Evolutionary conservation across 2,797 vertebrate genomes (phyloP), one percentile per base, ranked within the genome.

Genomic region (Paedocypris micromegethes): DNA sequence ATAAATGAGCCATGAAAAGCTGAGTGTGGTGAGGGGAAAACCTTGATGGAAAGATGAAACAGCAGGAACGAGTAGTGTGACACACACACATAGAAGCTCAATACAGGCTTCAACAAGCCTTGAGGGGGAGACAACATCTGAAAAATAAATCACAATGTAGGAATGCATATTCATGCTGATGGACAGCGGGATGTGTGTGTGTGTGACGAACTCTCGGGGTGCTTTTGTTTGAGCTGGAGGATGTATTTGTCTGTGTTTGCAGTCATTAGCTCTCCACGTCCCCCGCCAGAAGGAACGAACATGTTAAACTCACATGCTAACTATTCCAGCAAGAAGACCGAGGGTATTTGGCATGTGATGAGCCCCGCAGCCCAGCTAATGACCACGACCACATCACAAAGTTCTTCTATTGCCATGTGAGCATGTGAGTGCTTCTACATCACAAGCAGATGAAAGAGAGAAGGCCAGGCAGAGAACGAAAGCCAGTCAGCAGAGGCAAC

Each of bases 331-430:
- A 78, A 75, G 75, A 84, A 71, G 64, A 72, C 55, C 58, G 72
- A 84, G 78, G 75, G 72, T 70, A 76, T 81, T 78, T 80, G 76
- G 68, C 74, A 73, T 75, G 72, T 77, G 59, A 82, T 86, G 81
- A 78, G 81, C 72, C 77, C 72, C 47, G 71, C 64, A 83, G 72
- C 77, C 73, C 74, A 59, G 76, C 74, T 83, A 82, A 86, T 82
- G 77, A 83, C 80, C 82, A 58, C 45, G 76, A 86, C 73, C 79
- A 72, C 42, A 67, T 9, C n/a, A 6, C 47, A 58, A 64, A 74
- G 47, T 8, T 52, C 65, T 68, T 64, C 44, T 37, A 39, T 42
- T 40, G 43, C 53, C 65, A 41, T 54, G 38, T 58, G 40, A 23
- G 46, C 37, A 58, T 65, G 66, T 58, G 53, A 9, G 58, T 41